phyloP scores from a whole-genome alignment of 2,113 vertebrate species.

The Oryzias curvinotus region DNA sequence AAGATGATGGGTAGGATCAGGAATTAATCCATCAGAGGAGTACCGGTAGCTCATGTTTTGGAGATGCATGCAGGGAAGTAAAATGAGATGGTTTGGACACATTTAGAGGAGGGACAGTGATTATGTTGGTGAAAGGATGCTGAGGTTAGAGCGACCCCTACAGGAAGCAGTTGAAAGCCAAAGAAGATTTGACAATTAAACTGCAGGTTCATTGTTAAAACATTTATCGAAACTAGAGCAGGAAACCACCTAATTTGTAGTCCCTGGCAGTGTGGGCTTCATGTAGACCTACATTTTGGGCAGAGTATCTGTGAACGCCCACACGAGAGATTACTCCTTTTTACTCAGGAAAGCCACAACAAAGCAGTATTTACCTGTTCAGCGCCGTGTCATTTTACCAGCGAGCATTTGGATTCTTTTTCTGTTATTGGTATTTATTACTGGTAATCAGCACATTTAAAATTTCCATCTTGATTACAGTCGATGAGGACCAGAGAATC shows the following conservation, averaged over 20 bases:
- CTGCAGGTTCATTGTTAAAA: constrained; percentile 58
- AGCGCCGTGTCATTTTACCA: constrained; percentile 23
- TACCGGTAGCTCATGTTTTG: too few relatives aligned
- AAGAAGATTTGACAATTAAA: not conserved
- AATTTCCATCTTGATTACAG: not conserved
- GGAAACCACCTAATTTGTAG: constrained; percentile 61
- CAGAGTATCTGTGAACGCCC: constrained; percentile 42
- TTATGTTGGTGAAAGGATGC: too few relatives aligned
- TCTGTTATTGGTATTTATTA: constrained; percentile 9
- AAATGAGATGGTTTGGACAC: too few relatives aligned
- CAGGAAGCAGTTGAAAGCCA: too few relatives aligned
- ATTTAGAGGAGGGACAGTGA: too few relatives aligned
- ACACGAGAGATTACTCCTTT: constrained; percentile 41
- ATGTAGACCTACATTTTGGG: constrained; percentile 40
- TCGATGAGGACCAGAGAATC: not conserved
- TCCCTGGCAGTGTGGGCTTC: constrained; percentile 43
- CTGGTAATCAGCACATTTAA: constrained; percentile 12
- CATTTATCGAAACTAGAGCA: constrained; percentile 52
- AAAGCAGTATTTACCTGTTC: constrained; percentile 49
- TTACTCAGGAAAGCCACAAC: constrained; percentile 60
- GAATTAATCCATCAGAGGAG: too few relatives aligned
- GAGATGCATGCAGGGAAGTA: too few relatives aligned
- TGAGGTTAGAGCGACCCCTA: too few relatives aligned
- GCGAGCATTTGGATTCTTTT: not conserved
- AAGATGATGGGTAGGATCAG: too few relatives aligned